Base-by-base conservation (phyloP, 2,797 vertebrate genomes). In the Clamator glandarius region DNA sequence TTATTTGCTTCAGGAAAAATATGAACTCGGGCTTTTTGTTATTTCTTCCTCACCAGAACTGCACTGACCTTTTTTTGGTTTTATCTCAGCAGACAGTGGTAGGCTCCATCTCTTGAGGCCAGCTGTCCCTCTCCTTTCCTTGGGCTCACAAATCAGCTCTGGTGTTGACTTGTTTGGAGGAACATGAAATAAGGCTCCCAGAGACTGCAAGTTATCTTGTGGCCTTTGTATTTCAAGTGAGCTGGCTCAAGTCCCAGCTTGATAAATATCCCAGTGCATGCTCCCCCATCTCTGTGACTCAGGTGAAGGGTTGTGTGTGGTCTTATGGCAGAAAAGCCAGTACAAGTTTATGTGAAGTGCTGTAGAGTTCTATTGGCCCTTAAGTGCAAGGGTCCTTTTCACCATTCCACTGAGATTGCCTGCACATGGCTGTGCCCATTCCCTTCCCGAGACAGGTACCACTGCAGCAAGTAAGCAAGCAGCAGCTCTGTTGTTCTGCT, bases 401-500 rank as follows among this genome's bases (percentile, higher is more conserved):
- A 42, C 11, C 39, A 3, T 5, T n/a, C 16, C 14, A 21, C 62
- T 58, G 42, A 42, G 51, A 14, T 35, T 50, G 58, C 66, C 59
- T 18, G 15, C 19, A 26, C 41, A 48, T 41, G 29, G n/a, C n/a
- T n/a, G 29, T 42, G 14, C 25, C 26, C 0, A 0, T 51, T 63
- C 39, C 57, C 31, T 87, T 84, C 66, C 25, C 35, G 54, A 33
- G 52, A 28, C 33, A 70, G n/a, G 41, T 50, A 57, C 62, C 42
- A 28, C 25, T 73, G 24, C 24, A 54, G 55, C 46, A 39, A 80
- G 50, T 76, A 70, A 87, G 51, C 7, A 5, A 84, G 55, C 63
- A 89, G 55, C 74, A n/a, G n/a, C n/a, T 92, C 48, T 78, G 51
- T 72, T 51, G 36, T 84, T 84, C 52, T 87, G 46, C 81, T 87